Conservation (phyloP, 2,888 invertebrate species). For the Xylota segnis region DNA sequence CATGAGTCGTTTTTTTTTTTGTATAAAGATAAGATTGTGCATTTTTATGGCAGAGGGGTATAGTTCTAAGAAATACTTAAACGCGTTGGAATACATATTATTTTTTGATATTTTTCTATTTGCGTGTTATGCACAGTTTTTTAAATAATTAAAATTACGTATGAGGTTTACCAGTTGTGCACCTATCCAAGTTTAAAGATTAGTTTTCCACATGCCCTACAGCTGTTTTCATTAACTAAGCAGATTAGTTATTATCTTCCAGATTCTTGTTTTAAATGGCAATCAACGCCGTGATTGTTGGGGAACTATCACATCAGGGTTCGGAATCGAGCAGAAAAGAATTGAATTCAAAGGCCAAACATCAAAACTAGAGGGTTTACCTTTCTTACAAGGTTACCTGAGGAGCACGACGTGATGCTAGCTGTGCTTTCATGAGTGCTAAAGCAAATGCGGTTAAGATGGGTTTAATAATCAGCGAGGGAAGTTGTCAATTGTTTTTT, state of each 20-base stretch:
- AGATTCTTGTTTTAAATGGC: neutral
- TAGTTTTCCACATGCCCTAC: neutral
- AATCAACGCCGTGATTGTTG: neutral
- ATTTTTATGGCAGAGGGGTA: slow-evolving; percentile 25
- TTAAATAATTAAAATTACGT: neutral
- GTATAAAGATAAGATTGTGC: slow-evolving; percentile 35
- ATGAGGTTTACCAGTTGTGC: slow-evolving; percentile 3
- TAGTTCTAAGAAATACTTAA: slow-evolving; percentile 4
- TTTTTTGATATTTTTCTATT: slow-evolving; percentile 35
- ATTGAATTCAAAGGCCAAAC: too few species aligned
- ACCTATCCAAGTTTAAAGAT: neutral
- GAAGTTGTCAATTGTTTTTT: too few species aligned
- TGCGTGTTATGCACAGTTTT: slow-evolving; percentile 1
- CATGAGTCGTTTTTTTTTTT: neutral
- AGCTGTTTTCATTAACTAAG: neutral
- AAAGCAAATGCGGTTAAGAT: too few species aligned
- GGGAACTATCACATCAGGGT: too few species aligned
- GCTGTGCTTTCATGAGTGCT: too few species aligned
- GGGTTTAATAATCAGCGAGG: too few species aligned
- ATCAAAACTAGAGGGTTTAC: too few species aligned
- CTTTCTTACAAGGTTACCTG: too few species aligned
- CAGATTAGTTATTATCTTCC: too few species aligned
- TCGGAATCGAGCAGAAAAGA: too few species aligned
- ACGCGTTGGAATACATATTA: slow-evolving; percentile 22
- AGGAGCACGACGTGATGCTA: too few species aligned